These are phyloP conservation scores for Dexiosoma caninum DNA, from an alignment of 2,888 invertebrate species.

Conservation along the genomic window DNA sequence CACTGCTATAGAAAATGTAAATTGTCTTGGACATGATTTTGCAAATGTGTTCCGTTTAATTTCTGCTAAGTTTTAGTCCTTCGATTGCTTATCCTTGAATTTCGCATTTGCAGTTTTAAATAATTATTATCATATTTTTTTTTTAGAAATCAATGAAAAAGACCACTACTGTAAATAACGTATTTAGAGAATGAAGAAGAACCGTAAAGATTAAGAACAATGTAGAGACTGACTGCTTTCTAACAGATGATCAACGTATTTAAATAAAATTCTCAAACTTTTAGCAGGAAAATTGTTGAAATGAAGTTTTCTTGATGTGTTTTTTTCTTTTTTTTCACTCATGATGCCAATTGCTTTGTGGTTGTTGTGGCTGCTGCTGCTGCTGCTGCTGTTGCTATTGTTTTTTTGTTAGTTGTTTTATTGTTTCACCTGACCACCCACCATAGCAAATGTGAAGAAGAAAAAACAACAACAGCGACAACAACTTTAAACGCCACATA, in stretches of 20 bases:
- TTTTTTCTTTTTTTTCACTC: constrained; percentile 30
- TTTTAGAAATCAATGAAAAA: too few relatives aligned
- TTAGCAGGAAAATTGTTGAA: constrained; percentile 69
- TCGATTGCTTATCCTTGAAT: constrained; percentile 20
- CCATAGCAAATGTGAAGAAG: constrained; percentile 64
- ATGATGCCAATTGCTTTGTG: constrained; percentile 64
- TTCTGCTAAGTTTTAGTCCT: not conserved
- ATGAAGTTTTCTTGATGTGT: constrained; percentile 58
- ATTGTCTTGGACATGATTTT: constrained; percentile 28
- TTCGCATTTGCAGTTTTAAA: constrained; percentile 21
- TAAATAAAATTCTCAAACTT: constrained; percentile 72
- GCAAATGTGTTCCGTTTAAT: not conserved
- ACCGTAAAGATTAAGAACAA: constrained; percentile 72
- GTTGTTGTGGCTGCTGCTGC: constrained; percentile 51
- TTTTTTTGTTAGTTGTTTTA: constrained; percentile 65
- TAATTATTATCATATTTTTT: too few relatives aligned
- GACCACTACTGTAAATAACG: too few relatives aligned
- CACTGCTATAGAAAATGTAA: not conserved
- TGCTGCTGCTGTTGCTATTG: not conserved
- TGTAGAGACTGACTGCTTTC: constrained; percentile 73
- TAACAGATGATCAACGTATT: constrained; percentile 72
- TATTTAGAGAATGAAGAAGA: constrained; percentile 40
- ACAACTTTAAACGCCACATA: constrained; percentile 16
- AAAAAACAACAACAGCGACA: constrained; percentile 51
- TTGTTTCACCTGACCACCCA: constrained; percentile 78